phyloP scores from a whole-genome alignment of 2,797 vertebrate species.

The Anisognathus igniventris region DNA sequence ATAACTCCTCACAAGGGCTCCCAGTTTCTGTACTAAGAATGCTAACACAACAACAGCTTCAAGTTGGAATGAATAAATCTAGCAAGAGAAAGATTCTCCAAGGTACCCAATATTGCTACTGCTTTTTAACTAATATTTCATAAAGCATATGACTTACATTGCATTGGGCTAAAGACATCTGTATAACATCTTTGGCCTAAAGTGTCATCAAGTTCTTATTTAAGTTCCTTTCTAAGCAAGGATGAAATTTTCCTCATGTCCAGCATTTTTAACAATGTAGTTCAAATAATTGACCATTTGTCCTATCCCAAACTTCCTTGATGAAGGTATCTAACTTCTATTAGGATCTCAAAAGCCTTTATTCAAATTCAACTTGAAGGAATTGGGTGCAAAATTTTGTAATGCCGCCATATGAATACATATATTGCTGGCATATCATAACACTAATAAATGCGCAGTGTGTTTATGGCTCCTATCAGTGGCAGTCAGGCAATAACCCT shows the following conservation, averaged over 20 bases:
- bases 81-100: not conserved
- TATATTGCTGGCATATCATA: not conserved
- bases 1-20: not conserved
- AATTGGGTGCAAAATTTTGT: not conserved
- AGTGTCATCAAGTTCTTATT: not conserved
- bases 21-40: not conserved
- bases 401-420: not conserved
- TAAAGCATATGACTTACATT: not conserved
- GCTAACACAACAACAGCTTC: not conserved
- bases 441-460: fast-evolving
- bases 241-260: not conserved
- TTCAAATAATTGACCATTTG: not conserved
- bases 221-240: not conserved
- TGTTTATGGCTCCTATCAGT: not conserved
- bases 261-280: not conserved
- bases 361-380: not conserved
- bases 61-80: not conserved
- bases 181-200: not conserved
- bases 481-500: not conserved
- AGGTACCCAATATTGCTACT: not conserved
- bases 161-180: not conserved
- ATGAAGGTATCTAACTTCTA: not conserved
- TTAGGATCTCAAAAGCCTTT: not conserved
- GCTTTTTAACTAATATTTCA: not conserved
- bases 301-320: not conserved